These are phyloP conservation scores for Tinea trinotella DNA, from an alignment of 2,888 invertebrate species.

Conservation along the genomic window DNA sequence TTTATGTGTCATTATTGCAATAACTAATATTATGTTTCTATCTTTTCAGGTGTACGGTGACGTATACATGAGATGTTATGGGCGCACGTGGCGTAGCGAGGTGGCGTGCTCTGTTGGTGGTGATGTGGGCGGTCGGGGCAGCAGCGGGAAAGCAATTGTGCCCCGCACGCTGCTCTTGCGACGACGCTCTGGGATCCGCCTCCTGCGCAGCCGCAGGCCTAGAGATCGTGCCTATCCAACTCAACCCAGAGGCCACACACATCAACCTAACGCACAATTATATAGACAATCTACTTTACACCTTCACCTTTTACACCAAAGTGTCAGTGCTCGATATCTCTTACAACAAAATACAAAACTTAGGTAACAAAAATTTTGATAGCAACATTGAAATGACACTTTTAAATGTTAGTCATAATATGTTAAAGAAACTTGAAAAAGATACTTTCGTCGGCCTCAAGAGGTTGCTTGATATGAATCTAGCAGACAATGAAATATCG, in stretches of 20 bases:
- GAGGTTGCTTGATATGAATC: conserved; percentile 76
- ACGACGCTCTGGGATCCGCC: conserved; percentile 82
- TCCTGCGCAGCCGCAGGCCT: conserved; percentile 84
- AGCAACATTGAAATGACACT: conserved; percentile 80
- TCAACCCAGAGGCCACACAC: conserved; percentile 88
- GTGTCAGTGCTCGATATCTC: conserved; percentile 87
- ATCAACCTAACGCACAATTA: conserved; percentile 89
- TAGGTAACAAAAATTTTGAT: conserved; percentile 88
- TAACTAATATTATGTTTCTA: conserved; percentile 26
- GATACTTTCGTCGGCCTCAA: conserved; percentile 83
- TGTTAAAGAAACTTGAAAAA: conserved; percentile 78
- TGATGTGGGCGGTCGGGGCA: conserved; percentile 68
- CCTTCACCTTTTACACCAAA: conserved; percentile 85
- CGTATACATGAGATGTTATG: conserved; percentile 69
- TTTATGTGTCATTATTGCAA: background rate
- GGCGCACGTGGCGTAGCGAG: conserved; percentile 62
- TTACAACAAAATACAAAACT: conserved; percentile 82
- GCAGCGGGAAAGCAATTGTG: conserved; percentile 76
- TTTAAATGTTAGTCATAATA: conserved; percentile 84
- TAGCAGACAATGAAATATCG: conserved; percentile 84
- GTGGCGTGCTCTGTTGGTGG: conserved; percentile 63
- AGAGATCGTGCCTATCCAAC: conserved; percentile 89
- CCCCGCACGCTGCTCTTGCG: conserved; percentile 85
- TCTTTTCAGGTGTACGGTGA: conserved; percentile 49
- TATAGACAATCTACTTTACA: conserved; percentile 83